phyloP scores from a whole-genome alignment of 2,888 invertebrate species.

The Physocephala rufipes region DNA sequence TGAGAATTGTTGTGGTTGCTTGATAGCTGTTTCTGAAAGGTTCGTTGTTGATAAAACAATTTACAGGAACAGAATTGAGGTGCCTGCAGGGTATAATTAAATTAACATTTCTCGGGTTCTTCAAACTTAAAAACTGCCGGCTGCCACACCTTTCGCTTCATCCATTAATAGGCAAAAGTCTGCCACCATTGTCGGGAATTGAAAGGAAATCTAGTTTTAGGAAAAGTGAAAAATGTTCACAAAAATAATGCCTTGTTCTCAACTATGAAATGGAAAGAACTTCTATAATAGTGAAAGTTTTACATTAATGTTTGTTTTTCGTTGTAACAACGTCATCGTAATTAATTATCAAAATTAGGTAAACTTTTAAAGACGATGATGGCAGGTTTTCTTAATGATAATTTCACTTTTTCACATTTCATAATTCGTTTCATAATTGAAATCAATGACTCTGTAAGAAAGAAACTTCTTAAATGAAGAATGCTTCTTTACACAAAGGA shows the following conservation, averaged over 20 bases:
- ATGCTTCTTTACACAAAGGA: neutral
- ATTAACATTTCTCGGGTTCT: constrained; percentile 1
- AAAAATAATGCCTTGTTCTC: neutral
- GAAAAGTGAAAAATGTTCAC: neutral
- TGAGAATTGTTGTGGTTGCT: no score
- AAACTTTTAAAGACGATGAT: neutral
- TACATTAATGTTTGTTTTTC: no score
- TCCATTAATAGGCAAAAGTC: no score
- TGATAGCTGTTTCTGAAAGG: constrained; percentile 21
- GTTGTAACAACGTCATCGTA: neutral
- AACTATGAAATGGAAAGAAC: neutral
- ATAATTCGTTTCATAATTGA: no score
- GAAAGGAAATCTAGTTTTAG: neutral
- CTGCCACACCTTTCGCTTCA: no score
- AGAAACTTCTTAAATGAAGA: neutral
- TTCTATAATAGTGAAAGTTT: neutral
- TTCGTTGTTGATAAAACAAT: constrained; percentile 18
- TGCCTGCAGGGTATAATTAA: constrained; percentile 26
- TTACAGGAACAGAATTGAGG: constrained; percentile 4
- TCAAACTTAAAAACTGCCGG: no score
- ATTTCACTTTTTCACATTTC: no score
- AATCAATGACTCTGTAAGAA: no score
- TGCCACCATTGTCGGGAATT: no score
- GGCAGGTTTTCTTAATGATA: no score
- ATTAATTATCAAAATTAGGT: constrained; percentile 15